Percentiles rank a stretch among this genome's conserved stretches.
These are phyloP conservation scores for Cuniculus paca DNA, from an alignment of 2,797 vertebrate genomes.

Conservation along the genomic window DNA sequence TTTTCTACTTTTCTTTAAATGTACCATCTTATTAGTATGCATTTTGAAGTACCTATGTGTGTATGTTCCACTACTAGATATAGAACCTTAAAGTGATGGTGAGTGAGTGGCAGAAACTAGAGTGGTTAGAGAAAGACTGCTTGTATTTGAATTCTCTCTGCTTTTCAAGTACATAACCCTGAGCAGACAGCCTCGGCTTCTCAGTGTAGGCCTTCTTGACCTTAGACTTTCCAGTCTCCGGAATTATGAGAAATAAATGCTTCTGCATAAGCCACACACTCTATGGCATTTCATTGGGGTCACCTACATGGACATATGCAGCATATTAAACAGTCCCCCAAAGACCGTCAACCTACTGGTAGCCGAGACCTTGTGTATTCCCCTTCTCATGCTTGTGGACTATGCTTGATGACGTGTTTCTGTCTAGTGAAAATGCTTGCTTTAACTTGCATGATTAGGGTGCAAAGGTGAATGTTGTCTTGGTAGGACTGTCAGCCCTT, in stretches of 20 bases:
- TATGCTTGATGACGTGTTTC: fast-evolving
- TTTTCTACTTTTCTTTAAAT: conserved; percentile 9
- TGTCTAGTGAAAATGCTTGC: background rate
- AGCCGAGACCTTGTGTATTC: background rate
- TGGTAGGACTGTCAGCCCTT: background rate
- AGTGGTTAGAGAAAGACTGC: background rate
- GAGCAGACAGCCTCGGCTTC: background rate
- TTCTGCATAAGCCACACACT: background rate
- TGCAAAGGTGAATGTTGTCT: background rate
- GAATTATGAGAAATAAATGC: background rate
- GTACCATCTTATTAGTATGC: background rate
- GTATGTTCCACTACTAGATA: background rate
- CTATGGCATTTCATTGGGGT: background rate
- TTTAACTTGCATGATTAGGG: no score
- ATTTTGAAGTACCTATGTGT: background rate
- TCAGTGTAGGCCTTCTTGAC: background rate
- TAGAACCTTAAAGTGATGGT: background rate
- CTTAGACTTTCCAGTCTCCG: background rate
- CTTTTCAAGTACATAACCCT: background rate
- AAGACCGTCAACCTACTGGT: background rate
- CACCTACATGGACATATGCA: background rate
- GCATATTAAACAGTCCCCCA: background rate
- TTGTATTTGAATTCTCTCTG: background rate
- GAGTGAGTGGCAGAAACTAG: no score
- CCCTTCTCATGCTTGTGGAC: background rate